These are phyloP conservation scores for Lagenorhynchus albirostris DNA, from an alignment of 2,113 vertebrate species.

Conservation along the genomic window DNA sequence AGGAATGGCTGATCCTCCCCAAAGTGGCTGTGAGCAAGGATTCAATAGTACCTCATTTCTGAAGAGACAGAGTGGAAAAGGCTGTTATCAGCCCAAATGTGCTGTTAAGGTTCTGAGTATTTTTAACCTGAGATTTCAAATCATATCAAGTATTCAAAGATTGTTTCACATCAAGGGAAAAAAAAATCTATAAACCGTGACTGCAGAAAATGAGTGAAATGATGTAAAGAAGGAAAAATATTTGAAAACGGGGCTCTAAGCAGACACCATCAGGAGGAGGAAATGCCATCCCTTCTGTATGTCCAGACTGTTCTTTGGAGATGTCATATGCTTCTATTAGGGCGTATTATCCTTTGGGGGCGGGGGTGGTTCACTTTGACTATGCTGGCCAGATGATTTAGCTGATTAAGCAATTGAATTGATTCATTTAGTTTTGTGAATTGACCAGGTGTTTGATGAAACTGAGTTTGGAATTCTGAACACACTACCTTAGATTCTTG, in stretches of 20 bases:
- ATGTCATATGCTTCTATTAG: not conserved
- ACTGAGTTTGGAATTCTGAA: not conserved
- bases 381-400: not conserved
- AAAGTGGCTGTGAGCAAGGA: not conserved
- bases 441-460: not conserved
- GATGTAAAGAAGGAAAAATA: not conserved
- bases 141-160: not conserved
- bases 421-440: not conserved
- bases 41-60: not conserved
- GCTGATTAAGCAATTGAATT: not conserved
- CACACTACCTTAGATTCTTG: not conserved
- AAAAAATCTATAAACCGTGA: not conserved
- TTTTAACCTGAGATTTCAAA: not conserved
- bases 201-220: constrained; percentile 2
- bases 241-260: not conserved
- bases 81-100: too few species aligned
- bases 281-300: not conserved
- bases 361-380: not conserved
- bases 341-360: not conserved
- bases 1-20: not conserved
- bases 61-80: not conserved
- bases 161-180: not conserved
- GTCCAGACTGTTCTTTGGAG: not conserved
- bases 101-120: not conserved
- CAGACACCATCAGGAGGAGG: not conserved